Base-by-base conservation (phyloP, 1,140 invertebrate genomes). In the Hestina assimilis region DNA sequence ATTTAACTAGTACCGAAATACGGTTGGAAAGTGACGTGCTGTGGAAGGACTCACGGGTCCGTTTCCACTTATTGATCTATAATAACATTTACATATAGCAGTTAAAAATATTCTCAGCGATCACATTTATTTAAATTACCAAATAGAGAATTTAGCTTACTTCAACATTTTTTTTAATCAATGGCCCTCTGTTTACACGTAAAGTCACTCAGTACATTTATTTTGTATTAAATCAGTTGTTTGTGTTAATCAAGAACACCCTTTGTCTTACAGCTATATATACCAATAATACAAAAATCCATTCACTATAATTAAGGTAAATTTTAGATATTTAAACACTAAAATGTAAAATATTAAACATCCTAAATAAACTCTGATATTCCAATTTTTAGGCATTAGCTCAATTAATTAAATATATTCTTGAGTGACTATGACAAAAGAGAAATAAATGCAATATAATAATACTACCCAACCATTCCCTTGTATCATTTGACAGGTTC, bases 321-420 rank as follows among this genome's bases (percentile, higher is more conserved):
- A 85, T 87, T 87, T 87, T 85, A 86, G 84, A 84, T 86, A 85
- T 84, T 87, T 86, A 86, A 86, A 82, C 75, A 81, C 83, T 86
- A 88, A 85, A 85, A 86, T 85, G 84, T 87, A 87, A 84, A 86
- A 84, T 86, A 88, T 86, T 73, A 86, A 86, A 88, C 84, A 83
- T 88, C 83, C 83, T 88, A 88, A 88, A 88, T 88, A 88, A 88
- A 88, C 81, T 88, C 84, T 86, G 84, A 88, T 88, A 88, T 86
- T 84, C 83, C 83, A 88, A 86, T 82, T 86, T 66, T 81, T 88
- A 86, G 83, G 81, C 84, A 77, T 87, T 85, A 84, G 81, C 78
- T 84, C 79, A 81, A 85, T 85, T 83, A 81, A 80, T 82, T 83
- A 85, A 83, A 86, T 85, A 84, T 83, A 86, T 82, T 82, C 72